Base-by-base conservation (phyloP, 2,888 invertebrate genomes). In the Heliconius ethilla region DNA sequence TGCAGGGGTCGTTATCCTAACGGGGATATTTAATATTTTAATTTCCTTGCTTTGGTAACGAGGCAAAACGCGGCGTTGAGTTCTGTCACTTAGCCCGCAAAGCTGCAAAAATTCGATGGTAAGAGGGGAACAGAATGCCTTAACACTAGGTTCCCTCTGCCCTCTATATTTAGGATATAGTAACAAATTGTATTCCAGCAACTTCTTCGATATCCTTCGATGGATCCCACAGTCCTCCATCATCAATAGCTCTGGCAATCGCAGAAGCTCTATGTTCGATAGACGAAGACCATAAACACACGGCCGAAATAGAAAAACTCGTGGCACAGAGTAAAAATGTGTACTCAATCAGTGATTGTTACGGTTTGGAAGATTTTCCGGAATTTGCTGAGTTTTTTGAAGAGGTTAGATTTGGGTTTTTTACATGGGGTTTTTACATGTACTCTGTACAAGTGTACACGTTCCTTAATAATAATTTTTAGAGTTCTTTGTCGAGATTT, bases 211-310 rank as follows among this genome's bases (percentile, higher is more conserved):
- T 89, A 1, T 94, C 93, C 51, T 94, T 94, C 84, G 94, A 94
- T 82, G 90, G 91, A 0, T 88, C 89, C 10, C 88, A 91, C 79
- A 94, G 93, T 80, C 84, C 86, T 0, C 86, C 95, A 0, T 94
- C 95, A 0, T 94, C 95, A 0, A 95, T 96, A 70, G 97, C 97
- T 1, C 94, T 96, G n/a, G 96, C 97, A 0, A 89, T 97, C 11
- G 97, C 97, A 0, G 97, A 98, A 89, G 96, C 97, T 0, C 93
- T 97, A 22, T 97, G 97, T 86, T 96, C 96, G 33, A 96, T 97
- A 74, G 97, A 97, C 86, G 97, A 97, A 84, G 97, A 97, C 79
- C 96, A 97, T 86, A 97, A 97, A 83, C 97, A 97, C 84, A 97
- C 97, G 0, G 96, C 96, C 80, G 96, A 97, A 85, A 96, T 97